A percentile compares a stretch with the other conserved stretches of the same genome.
Evolutionary conservation across 2,113 vertebrate genomes (phyloP).

Genomic region (human): DNA sequence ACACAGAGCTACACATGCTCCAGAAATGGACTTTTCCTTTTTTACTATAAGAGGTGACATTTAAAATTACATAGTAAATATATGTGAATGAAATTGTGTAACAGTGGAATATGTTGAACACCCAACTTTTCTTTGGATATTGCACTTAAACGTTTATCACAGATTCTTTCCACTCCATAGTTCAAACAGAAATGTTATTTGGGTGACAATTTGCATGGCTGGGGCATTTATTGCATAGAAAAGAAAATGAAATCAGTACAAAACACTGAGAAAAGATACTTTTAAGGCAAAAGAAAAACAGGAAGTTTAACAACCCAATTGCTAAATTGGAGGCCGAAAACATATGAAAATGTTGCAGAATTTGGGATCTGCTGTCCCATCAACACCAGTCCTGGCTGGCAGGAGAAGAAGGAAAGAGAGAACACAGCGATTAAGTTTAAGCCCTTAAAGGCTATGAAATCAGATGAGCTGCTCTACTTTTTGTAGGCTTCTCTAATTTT

Average conservation of each 20-base stretch:
- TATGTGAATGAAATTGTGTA: neutral
- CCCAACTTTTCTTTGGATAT: neutral
- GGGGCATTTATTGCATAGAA: neutral
- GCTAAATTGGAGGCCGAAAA: neutral
- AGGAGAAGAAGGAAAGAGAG: neutral
- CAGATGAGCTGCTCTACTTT: neutral
- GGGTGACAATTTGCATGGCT: conserved; percentile 14
- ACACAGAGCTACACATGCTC: neutral
- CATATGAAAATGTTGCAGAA: neutral
- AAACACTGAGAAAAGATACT: neutral
- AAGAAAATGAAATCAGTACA: neutral
- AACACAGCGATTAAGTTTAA: neutral
- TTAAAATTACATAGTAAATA: conserved; percentile 40
- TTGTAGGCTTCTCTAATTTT: neutral
- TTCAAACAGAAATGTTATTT: conserved; percentile 28
- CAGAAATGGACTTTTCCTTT: conserved; percentile 16
- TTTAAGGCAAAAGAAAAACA: conserved; percentile 25
- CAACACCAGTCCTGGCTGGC: too few relatives aligned
- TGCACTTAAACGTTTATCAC: neutral
- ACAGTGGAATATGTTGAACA: conserved; percentile 13
- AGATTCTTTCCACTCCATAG: neutral
- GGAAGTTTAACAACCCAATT: neutral
- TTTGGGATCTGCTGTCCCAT: neutral
- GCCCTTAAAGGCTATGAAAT: neutral
- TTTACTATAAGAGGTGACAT: conserved; percentile 42